Evolutionary conservation across 2,797 vertebrate species (phyloP).

Genomic region (Scolopax rusticola): DNA sequence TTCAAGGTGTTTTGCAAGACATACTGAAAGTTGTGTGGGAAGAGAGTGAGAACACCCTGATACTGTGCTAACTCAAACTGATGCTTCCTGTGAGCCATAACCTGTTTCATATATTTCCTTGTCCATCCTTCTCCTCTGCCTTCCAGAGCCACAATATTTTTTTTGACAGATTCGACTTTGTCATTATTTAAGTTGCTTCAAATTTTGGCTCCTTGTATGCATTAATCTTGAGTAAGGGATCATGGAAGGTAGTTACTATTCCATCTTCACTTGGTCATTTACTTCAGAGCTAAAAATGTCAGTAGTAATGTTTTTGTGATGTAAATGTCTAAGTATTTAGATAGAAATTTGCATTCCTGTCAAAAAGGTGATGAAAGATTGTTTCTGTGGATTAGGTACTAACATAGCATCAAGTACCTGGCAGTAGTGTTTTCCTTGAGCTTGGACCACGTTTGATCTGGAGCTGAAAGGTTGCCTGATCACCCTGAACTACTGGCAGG

Average conservation of each 20-base stretch:
- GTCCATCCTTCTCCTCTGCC: not conserved
- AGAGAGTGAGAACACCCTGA: constrained; percentile 7
- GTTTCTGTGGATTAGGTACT: not conserved
- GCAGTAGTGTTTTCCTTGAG: not conserved
- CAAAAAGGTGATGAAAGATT: not conserved
- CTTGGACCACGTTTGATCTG: not conserved
- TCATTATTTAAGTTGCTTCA: not conserved
- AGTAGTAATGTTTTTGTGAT: not conserved
- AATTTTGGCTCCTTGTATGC: not conserved
- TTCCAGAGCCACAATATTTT: not conserved
- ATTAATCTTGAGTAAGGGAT: not conserved
- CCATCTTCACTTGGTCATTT: not conserved
- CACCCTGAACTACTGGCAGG: not conserved
- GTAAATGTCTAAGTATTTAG: not conserved
- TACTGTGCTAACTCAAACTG: not conserved
- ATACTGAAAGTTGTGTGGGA: constrained; percentile 50
- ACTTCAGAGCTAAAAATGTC: not conserved
- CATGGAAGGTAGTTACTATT: not conserved
- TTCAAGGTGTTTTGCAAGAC: constrained; percentile 40
- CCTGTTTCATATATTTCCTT: not conserved
- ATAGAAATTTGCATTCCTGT: not conserved
- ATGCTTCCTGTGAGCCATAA: not conserved
- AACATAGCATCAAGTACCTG: not conserved
- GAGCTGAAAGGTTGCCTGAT: not conserved
- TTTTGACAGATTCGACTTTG: not conserved